Percentiles rank a stretch among this genome's conserved stretches.
These are phyloP conservation scores for Spatula clypeata DNA, from an alignment of 2,797 vertebrate genomes.

Conservation along the genomic window DNA sequence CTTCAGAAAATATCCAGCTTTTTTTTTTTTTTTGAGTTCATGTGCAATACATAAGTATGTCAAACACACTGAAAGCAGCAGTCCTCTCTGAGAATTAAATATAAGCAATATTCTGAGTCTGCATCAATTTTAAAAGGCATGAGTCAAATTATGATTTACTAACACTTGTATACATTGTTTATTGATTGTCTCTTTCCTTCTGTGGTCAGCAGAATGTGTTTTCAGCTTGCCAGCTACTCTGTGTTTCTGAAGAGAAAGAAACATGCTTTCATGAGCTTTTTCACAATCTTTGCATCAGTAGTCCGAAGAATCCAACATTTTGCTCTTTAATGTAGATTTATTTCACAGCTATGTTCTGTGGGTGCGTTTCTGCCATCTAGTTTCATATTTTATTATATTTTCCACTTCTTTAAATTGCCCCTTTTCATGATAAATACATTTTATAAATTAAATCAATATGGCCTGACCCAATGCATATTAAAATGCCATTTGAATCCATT, in stretches of 20 bases:
- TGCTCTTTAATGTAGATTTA: not conserved
- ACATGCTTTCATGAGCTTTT: not conserved
- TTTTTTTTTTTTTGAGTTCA: not conserved
- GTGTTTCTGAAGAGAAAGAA: not conserved
- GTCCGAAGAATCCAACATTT: not conserved
- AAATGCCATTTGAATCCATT: conserved; percentile 56
- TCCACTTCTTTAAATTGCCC: conserved; percentile 27
- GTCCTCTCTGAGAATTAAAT: not conserved
- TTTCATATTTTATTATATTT: conserved; percentile 22
- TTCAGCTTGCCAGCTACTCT: not conserved
- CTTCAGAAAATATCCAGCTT: not conserved
- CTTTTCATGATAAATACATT: conserved; percentile 36
- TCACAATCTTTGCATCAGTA: not conserved
- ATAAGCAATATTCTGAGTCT: not conserved
- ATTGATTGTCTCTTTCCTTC: not conserved
- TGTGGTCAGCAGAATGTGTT: not conserved
- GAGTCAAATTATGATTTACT: not conserved
- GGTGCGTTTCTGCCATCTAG: not conserved
- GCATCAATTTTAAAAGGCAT: not conserved
- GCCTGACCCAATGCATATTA: conserved; percentile 16
- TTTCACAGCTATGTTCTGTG: not conserved
- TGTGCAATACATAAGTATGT: not conserved
- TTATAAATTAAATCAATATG: conserved; percentile 69
- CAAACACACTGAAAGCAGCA: not conserved
- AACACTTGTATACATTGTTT: not conserved